Evolutionary conservation across 2,888 invertebrate species (phyloP).

Genomic region (Aelia acuminata): DNA sequence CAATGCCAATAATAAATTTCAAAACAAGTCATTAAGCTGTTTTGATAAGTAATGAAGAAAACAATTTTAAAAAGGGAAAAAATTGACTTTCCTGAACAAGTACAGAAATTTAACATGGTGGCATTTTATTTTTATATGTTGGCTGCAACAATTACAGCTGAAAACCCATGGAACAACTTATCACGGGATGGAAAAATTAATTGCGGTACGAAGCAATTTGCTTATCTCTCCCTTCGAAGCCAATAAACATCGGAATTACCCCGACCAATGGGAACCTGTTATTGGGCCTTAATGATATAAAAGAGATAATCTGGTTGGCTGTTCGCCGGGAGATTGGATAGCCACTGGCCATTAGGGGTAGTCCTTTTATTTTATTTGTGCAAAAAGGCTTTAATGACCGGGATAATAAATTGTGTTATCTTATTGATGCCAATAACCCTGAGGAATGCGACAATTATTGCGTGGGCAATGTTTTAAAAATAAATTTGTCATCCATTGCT

Average conservation of each 20-base stretch:
- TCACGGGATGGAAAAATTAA: neutral
- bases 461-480: neutral
- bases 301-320: constrained; percentile 22
- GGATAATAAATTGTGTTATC: neutral
- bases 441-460: constrained; percentile 30
- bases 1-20: too few species aligned
- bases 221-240: neutral
- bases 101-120: too few species aligned
- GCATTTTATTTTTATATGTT: neutral
- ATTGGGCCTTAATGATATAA: constrained; percentile 20
- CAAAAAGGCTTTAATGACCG: neutral
- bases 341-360: constrained; percentile 16
- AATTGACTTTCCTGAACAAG: too few species aligned
- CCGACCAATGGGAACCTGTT: neutral
- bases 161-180: neutral
- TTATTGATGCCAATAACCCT: neutral
- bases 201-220: neutral
- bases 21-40: too few species aligned
- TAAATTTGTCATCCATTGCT: constrained; percentile 30
- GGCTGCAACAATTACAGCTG: neutral
- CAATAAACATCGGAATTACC: neutral
- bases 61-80: too few species aligned
- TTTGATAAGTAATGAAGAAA: too few species aligned
- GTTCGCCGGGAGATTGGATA: neutral
- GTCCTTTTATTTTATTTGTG: neutral